phyloP scores from a whole-genome alignment of 2,888 invertebrate species.

The Conomelus anceps region DNA sequence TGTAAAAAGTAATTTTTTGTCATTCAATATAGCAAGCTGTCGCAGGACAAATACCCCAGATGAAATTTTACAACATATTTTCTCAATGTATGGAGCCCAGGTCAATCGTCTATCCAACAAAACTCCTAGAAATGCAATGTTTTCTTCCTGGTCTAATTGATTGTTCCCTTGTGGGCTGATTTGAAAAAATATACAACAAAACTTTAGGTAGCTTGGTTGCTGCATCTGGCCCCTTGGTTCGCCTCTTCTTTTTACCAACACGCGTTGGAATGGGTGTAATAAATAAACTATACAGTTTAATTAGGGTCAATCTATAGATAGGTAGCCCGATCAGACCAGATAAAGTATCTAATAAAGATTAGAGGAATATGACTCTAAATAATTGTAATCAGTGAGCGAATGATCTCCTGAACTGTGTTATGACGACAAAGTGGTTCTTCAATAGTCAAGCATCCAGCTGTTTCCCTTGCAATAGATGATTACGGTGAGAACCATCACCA shows the following conservation, averaged over 20 bases:
- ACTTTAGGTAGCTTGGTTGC: conserved; percentile 90
- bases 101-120: too few relatives aligned
- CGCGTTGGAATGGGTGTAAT: conserved; percentile 97
- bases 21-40: too few relatives aligned
- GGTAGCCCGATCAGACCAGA: not conserved
- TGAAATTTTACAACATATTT: too few relatives aligned
- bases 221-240: conserved; percentile 95
- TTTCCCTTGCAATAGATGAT: not conserved
- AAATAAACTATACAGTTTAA: too few relatives aligned
- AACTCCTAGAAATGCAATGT: too few relatives aligned
- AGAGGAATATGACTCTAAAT: not conserved
- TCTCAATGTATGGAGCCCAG: too few relatives aligned
- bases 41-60: too few relatives aligned
- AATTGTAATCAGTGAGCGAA: not conserved
- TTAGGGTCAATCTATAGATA: not conserved
- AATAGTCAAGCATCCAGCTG: too few relatives aligned
- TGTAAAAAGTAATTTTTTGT: too few relatives aligned
- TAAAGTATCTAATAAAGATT: not conserved
- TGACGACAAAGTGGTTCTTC: not conserved
- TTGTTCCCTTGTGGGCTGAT: too few relatives aligned
- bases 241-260: conserved; percentile 95
- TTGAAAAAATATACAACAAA: conserved; percentile 27
- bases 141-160: too few relatives aligned
- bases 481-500: too few relatives aligned
- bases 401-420: not conserved